Evolutionary conservation across 2,113 vertebrate genomes (phyloP).

Genomic region (Oreochromis niloticus): DNA sequence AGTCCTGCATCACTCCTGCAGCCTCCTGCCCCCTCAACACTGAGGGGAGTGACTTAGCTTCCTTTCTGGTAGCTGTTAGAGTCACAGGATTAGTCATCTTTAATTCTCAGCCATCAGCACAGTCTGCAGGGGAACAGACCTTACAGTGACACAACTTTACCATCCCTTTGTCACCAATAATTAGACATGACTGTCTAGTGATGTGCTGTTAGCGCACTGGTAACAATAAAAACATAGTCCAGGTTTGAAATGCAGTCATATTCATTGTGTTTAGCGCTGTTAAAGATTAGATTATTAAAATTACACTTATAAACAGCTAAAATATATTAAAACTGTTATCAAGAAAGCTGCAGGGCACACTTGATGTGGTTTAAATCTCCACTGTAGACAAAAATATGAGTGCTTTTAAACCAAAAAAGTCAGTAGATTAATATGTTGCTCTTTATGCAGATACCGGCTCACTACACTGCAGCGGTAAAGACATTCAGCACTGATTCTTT

Average conservation of each 20-base stretch:
- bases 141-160: not conserved
- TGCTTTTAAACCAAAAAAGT: not conserved
- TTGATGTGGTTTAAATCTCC: not conserved
- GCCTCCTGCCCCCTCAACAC: not conserved
- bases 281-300: not conserved
- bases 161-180: not conserved
- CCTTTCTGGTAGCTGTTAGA: not conserved
- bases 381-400: not conserved
- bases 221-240: not conserved
- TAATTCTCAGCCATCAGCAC: not conserved
- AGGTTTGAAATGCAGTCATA: not conserved
- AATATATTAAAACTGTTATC: not conserved
- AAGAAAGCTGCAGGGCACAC: not conserved
- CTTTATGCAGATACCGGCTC: not conserved
- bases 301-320: not conserved
- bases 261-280: not conserved
- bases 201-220: not conserved
- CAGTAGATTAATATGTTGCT: not conserved
- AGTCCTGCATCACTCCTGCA: slow-evolving; percentile 1
- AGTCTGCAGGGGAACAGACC: not conserved
- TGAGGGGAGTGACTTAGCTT: slow-evolving; percentile 15
- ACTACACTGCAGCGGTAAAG: not conserved
- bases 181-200: not conserved
- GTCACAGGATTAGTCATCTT: slow-evolving; percentile 5
- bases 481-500: not conserved